Base-by-base conservation (phyloP, 2,113 vertebrate genomes). In the Myrmophylax atrothorax region DNA sequence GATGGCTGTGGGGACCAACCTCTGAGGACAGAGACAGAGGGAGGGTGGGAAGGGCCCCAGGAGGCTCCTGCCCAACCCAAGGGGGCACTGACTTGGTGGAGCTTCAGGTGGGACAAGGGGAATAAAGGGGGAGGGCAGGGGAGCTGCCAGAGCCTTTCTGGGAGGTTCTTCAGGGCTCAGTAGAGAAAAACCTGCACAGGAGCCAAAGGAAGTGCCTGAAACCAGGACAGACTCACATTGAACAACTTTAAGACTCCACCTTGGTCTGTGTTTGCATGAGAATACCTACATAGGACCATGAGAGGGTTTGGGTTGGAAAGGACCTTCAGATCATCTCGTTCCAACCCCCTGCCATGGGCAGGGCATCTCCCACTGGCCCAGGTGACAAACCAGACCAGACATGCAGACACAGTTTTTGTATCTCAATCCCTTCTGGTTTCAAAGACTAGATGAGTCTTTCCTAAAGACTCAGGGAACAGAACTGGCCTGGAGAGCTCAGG, bases 331-430 rank as follows among this genome's bases (percentile, higher is more conserved):
- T 17, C 15, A 11, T 38, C 5, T 52, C 16, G 6, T 59, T 66
- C 52, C 76, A 42, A 22, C 19, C 38, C 38, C 52, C 33, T 74
- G 33, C 68, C 33, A 14, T 3, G 46, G 78, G 33, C 50, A 74
- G 44, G 68, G 53, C 53, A 53, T 24, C 17, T 53, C 4, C 38
- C 69, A 25, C 46, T 5, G 4, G 15, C 4, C 7, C 52, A 38
- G 44, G 44, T 0, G 52, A 33, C 18, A 49, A 67, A 52, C 37
- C 77, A 59, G 29, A 20, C 10, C 73, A 38, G 24, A 24, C 1
- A 0, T 8, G 13, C 3, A 47, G 28, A 37, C 17, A 40, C 3
- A 22, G 0, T 0, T 53, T 86, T 46, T 9, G 3, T 38, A 2
- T 60, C 22, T 73, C 38, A 74, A 60, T 56, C 9, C 29, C 29